phyloP scores from a whole-genome alignment of 2,888 invertebrate genomes.

The Lasiommata megera region DNA sequence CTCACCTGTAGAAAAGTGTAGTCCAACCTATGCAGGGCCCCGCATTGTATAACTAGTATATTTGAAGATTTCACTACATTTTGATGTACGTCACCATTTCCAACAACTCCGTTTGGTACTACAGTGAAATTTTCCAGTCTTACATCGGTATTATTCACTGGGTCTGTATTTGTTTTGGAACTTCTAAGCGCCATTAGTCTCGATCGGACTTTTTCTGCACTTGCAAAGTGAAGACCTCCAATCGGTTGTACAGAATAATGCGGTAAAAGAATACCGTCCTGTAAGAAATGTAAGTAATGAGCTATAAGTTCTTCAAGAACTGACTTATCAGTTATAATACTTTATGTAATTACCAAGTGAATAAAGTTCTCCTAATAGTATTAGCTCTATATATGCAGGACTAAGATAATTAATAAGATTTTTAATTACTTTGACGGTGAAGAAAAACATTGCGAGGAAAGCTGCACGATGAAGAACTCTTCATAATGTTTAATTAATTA shows the following conservation, averaged over 20 bases:
- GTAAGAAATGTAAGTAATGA: conserved; percentile 21
- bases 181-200: conserved; percentile 46
- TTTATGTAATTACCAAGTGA: too few relatives aligned
- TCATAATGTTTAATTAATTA: too few relatives aligned
- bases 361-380: too few relatives aligned
- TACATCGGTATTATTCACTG: conserved; percentile 4
- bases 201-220: conserved; percentile 64
- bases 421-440: too few relatives aligned
- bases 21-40: conserved; percentile 83
- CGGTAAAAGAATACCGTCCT: conserved; percentile 54
- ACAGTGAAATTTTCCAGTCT: conserved; percentile 27
- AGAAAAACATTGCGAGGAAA: too few relatives aligned
- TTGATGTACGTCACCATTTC: conserved; percentile 16
- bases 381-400: too few relatives aligned
- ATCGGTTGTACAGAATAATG: conserved; percentile 64
- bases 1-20: conserved; percentile 85
- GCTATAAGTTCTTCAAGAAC: too few relatives aligned
- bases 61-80: conserved; percentile 37
- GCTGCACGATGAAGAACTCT: too few relatives aligned
- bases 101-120: conserved; percentile 22
- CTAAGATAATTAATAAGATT: too few relatives aligned
- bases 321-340: too few relatives aligned
- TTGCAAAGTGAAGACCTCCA: conserved; percentile 66
- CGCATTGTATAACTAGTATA: conserved; percentile 83
- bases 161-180: conserved; percentile 15